Base-by-base conservation (phyloP, 2,888 invertebrate genomes). In the Cataglyphis rosenhaueri region DNA sequence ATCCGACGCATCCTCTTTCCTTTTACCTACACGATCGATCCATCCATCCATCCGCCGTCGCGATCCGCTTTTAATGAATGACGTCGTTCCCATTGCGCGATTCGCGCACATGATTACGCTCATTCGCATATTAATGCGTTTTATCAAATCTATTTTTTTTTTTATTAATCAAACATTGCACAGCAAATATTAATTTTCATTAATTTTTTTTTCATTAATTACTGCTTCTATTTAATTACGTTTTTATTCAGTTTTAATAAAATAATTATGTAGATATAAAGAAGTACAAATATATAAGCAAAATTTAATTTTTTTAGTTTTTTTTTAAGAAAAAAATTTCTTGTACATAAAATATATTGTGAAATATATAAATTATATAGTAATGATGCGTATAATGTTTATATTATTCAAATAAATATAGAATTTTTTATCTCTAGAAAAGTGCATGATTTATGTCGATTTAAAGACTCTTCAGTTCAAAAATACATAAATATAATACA, bases 1-100 rank as follows among this genome's bases (percentile, higher is more conserved):
- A 65, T 57, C 75, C 68, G 78, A 61, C 32, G 44, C 57, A 21
- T 41, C 8, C 44, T 15, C 44, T 70, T 48, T 85, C 85, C 59
- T 61, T 70, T 55, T 71, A 66, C 65, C 44, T 74, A 21, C 18
- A n/a, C 18, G 59, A 57, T 78, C 75, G 65, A 75, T 65, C 25
- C 41, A 25, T 25, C 48, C 25, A 21, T 25, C 48, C 25, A 21
- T 25, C 29, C 12, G 41, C 6, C n/a, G 21, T 21, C 21, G 21
- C 21, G 41, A 66, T 41, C 41, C 41, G 59, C 59, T 79, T 70
- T 25, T 70, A 79, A 79, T 52, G 32, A 68, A 32, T 59, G 38
- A 76, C 70, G 44, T 44, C 57, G 18, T 59, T 57, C 12, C 5
- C 29, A 29, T n/a, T 32, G 12, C 12, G 21, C 3, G 18, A 65